phyloP scores from a whole-genome alignment of 2,113 vertebrate genomes.

The Nyctereutes procyonoides region DNA sequence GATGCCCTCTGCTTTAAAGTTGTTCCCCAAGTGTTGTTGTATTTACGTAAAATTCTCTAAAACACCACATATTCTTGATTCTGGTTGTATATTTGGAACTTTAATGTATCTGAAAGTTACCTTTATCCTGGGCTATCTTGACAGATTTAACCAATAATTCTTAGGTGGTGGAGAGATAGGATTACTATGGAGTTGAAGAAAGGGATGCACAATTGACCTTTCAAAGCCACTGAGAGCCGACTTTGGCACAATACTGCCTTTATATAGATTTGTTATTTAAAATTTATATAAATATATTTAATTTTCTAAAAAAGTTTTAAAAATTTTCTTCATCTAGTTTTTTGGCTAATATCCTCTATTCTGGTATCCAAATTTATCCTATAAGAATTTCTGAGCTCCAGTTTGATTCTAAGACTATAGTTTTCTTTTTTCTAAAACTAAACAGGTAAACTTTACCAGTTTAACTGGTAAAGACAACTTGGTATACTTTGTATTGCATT shows the following conservation, averaged over 20 bases:
- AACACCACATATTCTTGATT: neutral
- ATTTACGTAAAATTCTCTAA: neutral
- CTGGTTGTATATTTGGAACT: constrained; percentile 37
- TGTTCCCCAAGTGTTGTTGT: neutral
- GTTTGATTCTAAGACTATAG: neutral
- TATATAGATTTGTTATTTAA: constrained; percentile 5
- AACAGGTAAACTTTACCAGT: neutral
- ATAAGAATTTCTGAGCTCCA: neutral
- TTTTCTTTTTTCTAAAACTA: neutral
- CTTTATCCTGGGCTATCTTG: neutral
- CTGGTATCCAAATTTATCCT: constrained; percentile 6
- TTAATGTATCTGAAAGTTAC: neutral
- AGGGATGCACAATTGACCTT: neutral
- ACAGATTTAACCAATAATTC: neutral
- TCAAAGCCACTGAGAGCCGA: neutral
- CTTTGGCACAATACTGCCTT: neutral
- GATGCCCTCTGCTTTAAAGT: neutral
- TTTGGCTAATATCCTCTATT: constrained; percentile 3
- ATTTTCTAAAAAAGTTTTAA: neutral
- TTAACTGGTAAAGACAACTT: neutral
- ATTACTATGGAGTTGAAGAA: neutral
- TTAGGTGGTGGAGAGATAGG: neutral
- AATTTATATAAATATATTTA: neutral
- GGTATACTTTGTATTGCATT: neutral
- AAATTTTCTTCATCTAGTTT: neutral